Evolutionary conservation across 2,113 vertebrate genomes (phyloP).

Genomic region (Cercopithecus mona): DNA sequence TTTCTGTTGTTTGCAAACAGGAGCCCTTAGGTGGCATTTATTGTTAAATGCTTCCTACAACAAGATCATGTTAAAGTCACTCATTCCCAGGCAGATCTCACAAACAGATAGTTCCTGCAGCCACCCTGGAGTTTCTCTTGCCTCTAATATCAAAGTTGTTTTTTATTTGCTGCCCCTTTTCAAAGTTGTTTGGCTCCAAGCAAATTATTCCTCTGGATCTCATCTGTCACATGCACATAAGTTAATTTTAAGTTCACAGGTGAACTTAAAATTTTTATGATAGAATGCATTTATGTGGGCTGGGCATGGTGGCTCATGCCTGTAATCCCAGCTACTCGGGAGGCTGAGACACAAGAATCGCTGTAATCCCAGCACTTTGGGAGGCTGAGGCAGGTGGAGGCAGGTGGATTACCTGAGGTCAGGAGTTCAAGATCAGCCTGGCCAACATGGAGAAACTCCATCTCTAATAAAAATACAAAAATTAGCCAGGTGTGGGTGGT

Average conservation of each 20-base stretch:
- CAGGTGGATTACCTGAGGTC: too few relatives aligned
- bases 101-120: not conserved
- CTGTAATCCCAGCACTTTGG: too few relatives aligned
- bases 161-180: not conserved
- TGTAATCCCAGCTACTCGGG: too few relatives aligned
- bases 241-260: not conserved
- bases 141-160: not conserved
- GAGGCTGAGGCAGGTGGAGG: too few relatives aligned
- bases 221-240: not conserved
- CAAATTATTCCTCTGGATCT: not conserved
- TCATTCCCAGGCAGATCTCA: not conserved
- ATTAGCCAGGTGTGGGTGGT: too few relatives aligned
- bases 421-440: too few relatives aligned
- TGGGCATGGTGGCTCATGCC: too few relatives aligned
- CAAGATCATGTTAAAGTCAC: not conserved
- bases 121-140: not conserved
- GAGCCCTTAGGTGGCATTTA: not conserved
- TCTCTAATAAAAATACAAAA: too few relatives aligned
- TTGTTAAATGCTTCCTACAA: not conserved
- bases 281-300: not conserved
- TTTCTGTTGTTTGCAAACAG: not conserved
- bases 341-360: too few relatives aligned
- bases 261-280: not conserved
- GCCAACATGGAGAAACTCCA: too few relatives aligned
- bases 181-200: not conserved